phyloP scores from a whole-genome alignment of 2,113 vertebrate species.

The Cromileptes altivelis region DNA sequence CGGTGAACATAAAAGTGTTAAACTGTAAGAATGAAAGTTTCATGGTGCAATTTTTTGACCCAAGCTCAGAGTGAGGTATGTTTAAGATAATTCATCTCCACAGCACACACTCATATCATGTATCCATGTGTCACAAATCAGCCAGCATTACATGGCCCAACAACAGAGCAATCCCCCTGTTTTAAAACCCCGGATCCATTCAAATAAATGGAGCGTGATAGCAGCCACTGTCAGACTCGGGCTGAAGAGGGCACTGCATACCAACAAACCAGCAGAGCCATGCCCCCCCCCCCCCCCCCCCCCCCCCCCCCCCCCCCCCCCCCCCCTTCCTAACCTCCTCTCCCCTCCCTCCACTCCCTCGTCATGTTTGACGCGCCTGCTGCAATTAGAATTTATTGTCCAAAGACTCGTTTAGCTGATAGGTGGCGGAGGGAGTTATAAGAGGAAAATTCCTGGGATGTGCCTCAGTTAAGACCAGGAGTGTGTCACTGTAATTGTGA shows the following conservation, averaged over 20 bases:
- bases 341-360: constrained; percentile 38
- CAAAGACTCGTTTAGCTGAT: constrained; percentile 76
- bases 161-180: neutral
- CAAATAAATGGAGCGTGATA: constrained; percentile 4
- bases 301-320: neutral
- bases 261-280: constrained; percentile 64
- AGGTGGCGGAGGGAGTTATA: constrained; percentile 58
- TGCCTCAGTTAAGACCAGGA: constrained; percentile 27
- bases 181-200: constrained; percentile 21
- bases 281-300: neutral
- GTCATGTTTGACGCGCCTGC: constrained; percentile 69
- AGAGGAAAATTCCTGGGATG: constrained; percentile 71
- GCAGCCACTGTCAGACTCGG: neutral
- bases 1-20: too few relatives aligned
- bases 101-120: neutral
- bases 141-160: neutral
- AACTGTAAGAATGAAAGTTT: neutral
- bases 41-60: neutral
- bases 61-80: too few relatives aligned
- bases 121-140: constrained; percentile 9
- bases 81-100: neutral
- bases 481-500: constrained; percentile 20
- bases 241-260: constrained; percentile 75
- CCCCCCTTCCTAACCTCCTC: neutral
- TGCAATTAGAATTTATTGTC: constrained; percentile 84